Evolutionary conservation across 2,888 invertebrate species (phyloP).

Genomic region (Tipula lateralis): DNA sequence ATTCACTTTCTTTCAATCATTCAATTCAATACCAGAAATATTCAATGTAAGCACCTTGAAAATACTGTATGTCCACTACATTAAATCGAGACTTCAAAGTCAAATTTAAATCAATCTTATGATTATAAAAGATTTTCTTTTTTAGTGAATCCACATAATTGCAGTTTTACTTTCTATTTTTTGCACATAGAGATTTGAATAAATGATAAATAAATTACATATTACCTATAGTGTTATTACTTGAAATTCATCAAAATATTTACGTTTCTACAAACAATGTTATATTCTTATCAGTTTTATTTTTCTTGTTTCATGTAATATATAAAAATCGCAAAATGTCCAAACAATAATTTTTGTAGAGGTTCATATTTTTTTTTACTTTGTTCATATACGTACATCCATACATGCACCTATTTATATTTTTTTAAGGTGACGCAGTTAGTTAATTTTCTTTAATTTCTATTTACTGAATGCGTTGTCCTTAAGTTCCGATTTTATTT

Average conservation of each 20-base stretch:
- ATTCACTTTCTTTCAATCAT: not conserved
- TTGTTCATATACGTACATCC: not conserved
- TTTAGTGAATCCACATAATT: not conserved
- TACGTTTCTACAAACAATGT: not conserved
- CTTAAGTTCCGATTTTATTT: not conserved
- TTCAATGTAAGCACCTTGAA: constrained; percentile 6
- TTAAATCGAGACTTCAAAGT: not conserved
- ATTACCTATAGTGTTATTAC: not conserved
- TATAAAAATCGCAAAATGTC: not conserved
- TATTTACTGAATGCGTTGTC: not conserved
- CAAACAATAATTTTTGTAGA: not conserved
- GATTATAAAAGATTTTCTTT: not conserved
- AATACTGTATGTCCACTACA: not conserved
- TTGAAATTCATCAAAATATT: not conserved
- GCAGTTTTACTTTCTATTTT: not conserved
- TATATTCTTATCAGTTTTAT: not conserved
- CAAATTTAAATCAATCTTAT: not conserved
- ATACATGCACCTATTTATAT: not conserved
- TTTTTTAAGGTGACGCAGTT: not conserved
- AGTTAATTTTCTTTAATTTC: not conserved
- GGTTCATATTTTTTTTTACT: not conserved
- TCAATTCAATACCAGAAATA: not conserved
- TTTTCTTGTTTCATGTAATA: not conserved
- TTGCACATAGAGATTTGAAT: not conserved
- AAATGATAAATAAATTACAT: not conserved